Evolutionary conservation across 1,140 invertebrate genomes (phyloP), one percentile per base, ranked within the genome.

Genomic region (Drosophila saltans): DNA sequence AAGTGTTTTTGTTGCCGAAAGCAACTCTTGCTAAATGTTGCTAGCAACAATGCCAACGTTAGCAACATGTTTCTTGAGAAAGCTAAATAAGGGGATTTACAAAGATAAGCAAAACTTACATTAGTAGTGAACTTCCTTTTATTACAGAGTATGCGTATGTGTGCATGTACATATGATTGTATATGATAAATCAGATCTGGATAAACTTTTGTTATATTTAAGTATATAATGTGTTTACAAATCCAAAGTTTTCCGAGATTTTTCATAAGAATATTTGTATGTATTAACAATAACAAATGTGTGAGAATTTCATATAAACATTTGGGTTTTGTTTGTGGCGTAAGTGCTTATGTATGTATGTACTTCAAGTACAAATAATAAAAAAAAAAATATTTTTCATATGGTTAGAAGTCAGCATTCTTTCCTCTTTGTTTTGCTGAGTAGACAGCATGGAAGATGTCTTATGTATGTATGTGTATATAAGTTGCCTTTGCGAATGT

Each of bases 391-490:
- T 52, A 33, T 33, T 41, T 11, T 56, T 57, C 21, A 10, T 52
- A 30, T 56, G 33, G 28, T 65, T 26, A 40, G 43, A 33, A 45
- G 28, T 48, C 28, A 24, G 1, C 28, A 40, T 62, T 8, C 2
- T 52, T 48, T 24, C 2, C 2, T 10, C 21, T 2, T 26, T 45
- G 6, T 5, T 40, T 40, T 40, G 57, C 57, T 59, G 33, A 9
- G 56, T 58, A 8, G 16, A n/a, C 26, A 58, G n/a, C 4, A 24
- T 59, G 7, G 6, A 59, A 39, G 7, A 36, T 33, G 2, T 58
- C 56, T 39, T 59, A 24, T 39, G 21, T 40, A 59, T 39, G 36
- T 61, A 40, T 67, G 21, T 43, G 36, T 28, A 30, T 16, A 16
- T 16, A 16, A 16, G 16, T 16, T 16, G 16, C 16, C 16, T 16